A percentile compares a stretch with the other conserved stretches of the same genome.
Conservation (phyloP, 2,797 vertebrate genomes). For the Platyrinchus mystaceus region DNA sequence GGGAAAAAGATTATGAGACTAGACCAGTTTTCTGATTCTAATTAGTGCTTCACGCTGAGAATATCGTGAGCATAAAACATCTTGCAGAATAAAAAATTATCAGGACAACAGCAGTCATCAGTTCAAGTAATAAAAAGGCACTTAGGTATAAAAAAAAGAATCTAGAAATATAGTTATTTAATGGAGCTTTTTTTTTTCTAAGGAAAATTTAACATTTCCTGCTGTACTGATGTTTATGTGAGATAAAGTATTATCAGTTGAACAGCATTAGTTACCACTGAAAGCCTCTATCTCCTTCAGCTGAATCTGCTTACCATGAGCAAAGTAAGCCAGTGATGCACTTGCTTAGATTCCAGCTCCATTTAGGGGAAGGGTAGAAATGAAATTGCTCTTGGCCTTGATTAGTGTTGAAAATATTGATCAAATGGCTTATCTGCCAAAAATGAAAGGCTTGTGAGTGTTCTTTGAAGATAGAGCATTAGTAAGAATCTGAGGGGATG, state of each 20-base stretch:
- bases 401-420: slow-evolving; percentile 54
- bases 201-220: slow-evolving; percentile 1
- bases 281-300: not conserved
- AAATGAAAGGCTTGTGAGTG: not conserved
- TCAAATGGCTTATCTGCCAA: slow-evolving; percentile 23
- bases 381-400: slow-evolving; percentile 37
- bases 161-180: slow-evolving; percentile 21
- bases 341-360: not conserved
- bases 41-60: slow-evolving; percentile 3
- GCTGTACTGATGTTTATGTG: not conserved
- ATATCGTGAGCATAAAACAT: not conserved
- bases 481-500: not conserved
- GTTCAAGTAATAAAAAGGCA: not conserved
- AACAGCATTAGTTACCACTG: slow-evolving; percentile 3
- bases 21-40: not conserved
- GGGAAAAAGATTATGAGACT: not conserved
- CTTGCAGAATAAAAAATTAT: not conserved
- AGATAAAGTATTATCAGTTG: not conserved
- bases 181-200: not conserved
- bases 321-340: not conserved
- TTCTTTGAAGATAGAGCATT: slow-evolving; percentile 28
- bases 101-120: not conserved
- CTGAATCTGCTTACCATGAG: not conserved
- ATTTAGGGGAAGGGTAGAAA: slow-evolving; percentile 2
- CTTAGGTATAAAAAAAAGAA: not conserved